phyloP scores from a whole-genome alignment of 92 coral and sea anemone genomes.

The Epizoanthus ramosus region DNA sequence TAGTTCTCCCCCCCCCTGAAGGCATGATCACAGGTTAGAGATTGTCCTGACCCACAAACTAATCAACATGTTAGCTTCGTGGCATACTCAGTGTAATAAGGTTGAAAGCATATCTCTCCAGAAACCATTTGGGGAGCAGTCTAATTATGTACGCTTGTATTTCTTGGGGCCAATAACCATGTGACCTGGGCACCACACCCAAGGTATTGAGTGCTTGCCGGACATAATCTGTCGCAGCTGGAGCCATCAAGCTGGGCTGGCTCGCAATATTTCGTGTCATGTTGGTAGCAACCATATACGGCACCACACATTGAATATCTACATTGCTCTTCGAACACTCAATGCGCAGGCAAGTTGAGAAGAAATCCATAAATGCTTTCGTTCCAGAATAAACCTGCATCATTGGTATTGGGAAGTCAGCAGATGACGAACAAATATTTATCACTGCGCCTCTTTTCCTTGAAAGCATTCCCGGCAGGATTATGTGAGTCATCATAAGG shows the following conservation, averaged over 20 bases:
- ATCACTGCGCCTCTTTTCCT: constrained; percentile 76
- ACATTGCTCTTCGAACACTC: constrained; percentile 71
- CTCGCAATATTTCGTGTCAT: constrained; percentile 49
- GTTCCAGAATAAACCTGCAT: constrained; percentile 65
- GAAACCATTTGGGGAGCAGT: constrained; percentile 54
- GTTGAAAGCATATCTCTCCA: constrained; percentile 54
- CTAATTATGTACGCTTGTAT: constrained; percentile 60
- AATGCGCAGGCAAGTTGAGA: constrained; percentile 63
- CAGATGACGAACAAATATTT: constrained; percentile 75
- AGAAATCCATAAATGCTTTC: constrained; percentile 78
- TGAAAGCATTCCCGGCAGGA: constrained; percentile 78
- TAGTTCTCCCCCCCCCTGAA: no score
- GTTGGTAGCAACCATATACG: constrained; percentile 76
- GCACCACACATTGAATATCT: constrained; percentile 62
- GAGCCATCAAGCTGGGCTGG: constrained; percentile 39
- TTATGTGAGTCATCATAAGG: constrained; percentile 74
- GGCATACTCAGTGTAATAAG: neutral
- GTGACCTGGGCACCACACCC: constrained; percentile 70
- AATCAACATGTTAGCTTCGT: no score
- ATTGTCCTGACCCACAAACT: no score
- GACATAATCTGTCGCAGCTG: constrained; percentile 63
- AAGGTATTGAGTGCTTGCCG: constrained; percentile 70
- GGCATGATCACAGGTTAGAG: no score
- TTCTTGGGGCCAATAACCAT: constrained; percentile 82
- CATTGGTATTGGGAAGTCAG: constrained; percentile 58